Percentiles rank a stretch among this genome's conserved stretches.
Evolutionary conservation across 2,888 invertebrate genomes (phyloP).

Genomic region (Ennomos erosarius): DNA sequence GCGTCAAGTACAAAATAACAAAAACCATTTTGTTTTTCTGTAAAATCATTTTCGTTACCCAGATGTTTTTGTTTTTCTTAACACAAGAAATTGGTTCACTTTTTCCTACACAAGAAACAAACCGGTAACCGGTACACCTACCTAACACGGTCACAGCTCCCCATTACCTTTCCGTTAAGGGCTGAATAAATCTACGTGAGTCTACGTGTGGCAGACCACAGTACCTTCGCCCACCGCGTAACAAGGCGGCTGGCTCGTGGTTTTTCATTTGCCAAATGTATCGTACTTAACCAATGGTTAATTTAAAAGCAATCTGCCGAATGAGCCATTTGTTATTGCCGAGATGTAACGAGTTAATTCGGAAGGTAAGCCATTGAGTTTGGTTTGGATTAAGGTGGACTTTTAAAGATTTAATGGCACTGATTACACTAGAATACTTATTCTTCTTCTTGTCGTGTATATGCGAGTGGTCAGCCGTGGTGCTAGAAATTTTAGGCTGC

Average conservation of each 20-base stretch:
- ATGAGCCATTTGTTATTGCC: slow-evolving; percentile 10
- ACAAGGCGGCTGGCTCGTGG: slow-evolving; percentile 29
- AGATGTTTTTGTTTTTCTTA: too few species aligned
- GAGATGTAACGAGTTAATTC: slow-evolving; percentile 2
- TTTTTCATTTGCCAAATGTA: slow-evolving; percentile 34
- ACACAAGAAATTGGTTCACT: too few species aligned
- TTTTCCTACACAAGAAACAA: slow-evolving; percentile 17
- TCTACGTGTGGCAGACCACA: slow-evolving; percentile 7
- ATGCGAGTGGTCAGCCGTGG: too few species aligned
- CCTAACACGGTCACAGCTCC: slow-evolving; percentile 14
- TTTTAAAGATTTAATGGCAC: too few species aligned
- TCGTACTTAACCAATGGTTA: slow-evolving; percentile 20
- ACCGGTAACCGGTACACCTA: slow-evolving; percentile 13
- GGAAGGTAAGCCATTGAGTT: neutral
- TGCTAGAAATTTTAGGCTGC: too few species aligned
- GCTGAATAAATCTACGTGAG: slow-evolving; percentile 26
- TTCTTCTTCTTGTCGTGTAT: too few species aligned
- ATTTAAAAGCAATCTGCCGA: slow-evolving; percentile 27
- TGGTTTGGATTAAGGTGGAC: too few species aligned
- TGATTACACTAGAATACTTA: too few species aligned
- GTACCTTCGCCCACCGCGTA: slow-evolving; percentile 28
- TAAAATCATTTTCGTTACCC: too few species aligned
- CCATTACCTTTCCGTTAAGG: slow-evolving; percentile 21
- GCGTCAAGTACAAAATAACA: too few species aligned
- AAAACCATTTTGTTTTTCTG: too few species aligned